Conservation (phyloP, 1,140 invertebrate species). For the Vollenhovia emeryi region DNA sequence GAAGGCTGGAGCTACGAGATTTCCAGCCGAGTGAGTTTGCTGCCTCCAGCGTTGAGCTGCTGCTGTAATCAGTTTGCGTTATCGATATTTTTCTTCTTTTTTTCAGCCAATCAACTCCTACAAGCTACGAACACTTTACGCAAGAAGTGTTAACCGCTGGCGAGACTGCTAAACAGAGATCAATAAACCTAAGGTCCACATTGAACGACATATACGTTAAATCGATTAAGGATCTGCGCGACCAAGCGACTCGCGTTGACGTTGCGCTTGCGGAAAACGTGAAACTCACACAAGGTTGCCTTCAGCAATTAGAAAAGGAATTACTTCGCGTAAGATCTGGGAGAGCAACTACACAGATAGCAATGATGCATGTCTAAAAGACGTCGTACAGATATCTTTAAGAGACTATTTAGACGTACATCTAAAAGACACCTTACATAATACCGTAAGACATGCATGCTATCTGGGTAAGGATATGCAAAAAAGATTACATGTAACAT, state of each 20-base stretch:
- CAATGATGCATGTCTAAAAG: no score
- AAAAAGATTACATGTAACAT: no score
- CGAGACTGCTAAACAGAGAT: slow-evolving; percentile 88
- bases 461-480: no score
- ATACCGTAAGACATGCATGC: no score
- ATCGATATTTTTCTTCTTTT: slow-evolving; percentile 30
- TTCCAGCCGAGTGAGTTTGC: slow-evolving; percentile 87
- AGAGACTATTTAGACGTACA: no score
- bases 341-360: no score
- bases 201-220: slow-evolving; percentile 88
- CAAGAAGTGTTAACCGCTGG: slow-evolving; percentile 88
- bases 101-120: slow-evolving; percentile 88
- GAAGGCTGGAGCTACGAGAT: slow-evolving; percentile 89
- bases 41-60: not conserved
- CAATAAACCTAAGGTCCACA: slow-evolving; percentile 87
- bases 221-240: slow-evolving; percentile 89
- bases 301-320: slow-evolving; percentile 89
- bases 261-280: slow-evolving; percentile 88
- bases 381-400: no score
- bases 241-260: slow-evolving; percentile 91
- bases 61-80: not conserved
- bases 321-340: slow-evolving; percentile 85
- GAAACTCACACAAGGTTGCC: slow-evolving; percentile 88
- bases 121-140: slow-evolving; percentile 90
- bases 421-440: no score